Evolutionary conservation across 2,888 invertebrate genomes (phyloP), one percentile per base, ranked within the genome.

Genomic region (Leptinotarsa haldemani): DNA sequence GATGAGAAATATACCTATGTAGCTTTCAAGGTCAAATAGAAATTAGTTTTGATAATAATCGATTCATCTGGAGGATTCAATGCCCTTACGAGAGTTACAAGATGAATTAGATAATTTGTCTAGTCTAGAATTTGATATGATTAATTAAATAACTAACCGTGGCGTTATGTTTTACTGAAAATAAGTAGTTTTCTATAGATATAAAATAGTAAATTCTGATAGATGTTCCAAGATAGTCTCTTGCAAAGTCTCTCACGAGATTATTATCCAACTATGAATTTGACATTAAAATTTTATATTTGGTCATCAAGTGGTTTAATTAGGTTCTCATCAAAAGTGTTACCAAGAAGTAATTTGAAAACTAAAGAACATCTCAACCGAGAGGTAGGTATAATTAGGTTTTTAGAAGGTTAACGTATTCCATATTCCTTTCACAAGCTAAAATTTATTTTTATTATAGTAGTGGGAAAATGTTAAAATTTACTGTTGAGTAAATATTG

Each of bases 21-120:
- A 77, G 78, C 79, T 76, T 81, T 84, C 85, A 86, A 86, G 86
- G 86, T 84, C 85, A 82, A 73, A 75, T 67, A 81, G 84, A 85
- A 85, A 80, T 76, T 77, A 84, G 83, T 85, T 83, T 83, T 83
- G 83, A 84, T 82, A 77, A 68, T 65, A 70, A 66, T 73, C 65
- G 73, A 74, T 73, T 61, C 74, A 65, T 73, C 69, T 73, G 56
- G 22, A 72, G 70, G 76, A 78, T 76, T 64, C 77, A 77, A 77
- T 78, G 78, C 78, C 78, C 77, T 77, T 73, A 30, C 5, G 9
- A 40, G 30, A 30, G 30, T 30, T 9, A 30, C 30, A 25, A 67
- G 67, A 5, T n/a, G 48, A 20, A 12, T 67, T n/a, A 20, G 25
- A 18, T 67, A 25, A 67, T 67, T 67, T 52, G 67, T 48, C 67